phyloP scores from a whole-genome alignment of 2,113 vertebrate species.

The Tupaia tana region DNA sequence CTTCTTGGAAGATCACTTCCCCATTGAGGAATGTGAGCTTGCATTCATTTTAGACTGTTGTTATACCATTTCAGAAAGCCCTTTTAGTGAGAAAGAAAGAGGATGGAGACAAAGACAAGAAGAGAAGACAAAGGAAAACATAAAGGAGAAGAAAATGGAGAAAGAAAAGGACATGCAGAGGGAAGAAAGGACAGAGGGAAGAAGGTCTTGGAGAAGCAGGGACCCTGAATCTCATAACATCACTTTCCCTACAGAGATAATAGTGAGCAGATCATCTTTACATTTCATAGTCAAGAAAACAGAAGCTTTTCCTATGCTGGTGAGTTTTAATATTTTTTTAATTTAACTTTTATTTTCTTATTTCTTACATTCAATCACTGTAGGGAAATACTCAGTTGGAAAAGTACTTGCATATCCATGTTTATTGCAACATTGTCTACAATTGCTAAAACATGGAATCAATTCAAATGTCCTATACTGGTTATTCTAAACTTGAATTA shows the following conservation, averaged over 20 bases:
- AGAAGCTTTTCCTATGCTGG: background rate
- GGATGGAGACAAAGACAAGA: background rate
- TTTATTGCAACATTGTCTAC: too few species aligned
- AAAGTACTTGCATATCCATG: too few species aligned
- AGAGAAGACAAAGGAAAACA: too few species aligned
- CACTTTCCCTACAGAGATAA: background rate
- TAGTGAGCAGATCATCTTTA: background rate
- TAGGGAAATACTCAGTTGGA: too few species aligned
- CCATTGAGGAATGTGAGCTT: background rate
- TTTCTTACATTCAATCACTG: too few species aligned
- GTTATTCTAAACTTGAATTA: background rate
- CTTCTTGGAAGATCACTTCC: constrained; percentile 37
- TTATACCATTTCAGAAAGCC: background rate
- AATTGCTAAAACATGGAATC: too few species aligned
- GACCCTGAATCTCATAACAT: accelerated
- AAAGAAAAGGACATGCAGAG: background rate
- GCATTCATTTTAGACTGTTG: background rate
- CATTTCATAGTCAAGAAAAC: background rate
- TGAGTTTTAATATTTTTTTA: too few species aligned
- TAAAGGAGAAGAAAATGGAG: background rate
- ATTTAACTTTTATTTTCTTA: too few species aligned
- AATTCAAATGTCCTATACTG: too few species aligned
- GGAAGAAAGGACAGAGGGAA: background rate
- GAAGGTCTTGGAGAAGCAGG: accelerated
- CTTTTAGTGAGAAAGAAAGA: background rate